These are phyloP conservation scores for Sinosuthora webbiana DNA, from an alignment of 2,113 vertebrate genomes.

Conservation along the genomic window DNA sequence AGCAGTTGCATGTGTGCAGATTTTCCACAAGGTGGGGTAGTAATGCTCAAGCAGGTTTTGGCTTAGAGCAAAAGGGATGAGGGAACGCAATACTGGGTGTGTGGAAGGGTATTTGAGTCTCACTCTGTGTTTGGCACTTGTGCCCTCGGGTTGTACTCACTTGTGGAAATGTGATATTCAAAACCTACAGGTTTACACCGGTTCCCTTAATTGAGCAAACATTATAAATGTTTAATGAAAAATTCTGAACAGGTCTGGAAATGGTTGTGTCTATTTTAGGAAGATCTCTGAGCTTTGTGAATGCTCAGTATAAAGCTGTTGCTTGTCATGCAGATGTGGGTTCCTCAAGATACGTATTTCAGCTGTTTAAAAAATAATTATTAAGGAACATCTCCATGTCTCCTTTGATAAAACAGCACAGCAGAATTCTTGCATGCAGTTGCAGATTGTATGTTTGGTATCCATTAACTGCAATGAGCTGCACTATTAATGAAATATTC, in stretches of 20 bases:
- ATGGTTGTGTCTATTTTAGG: neutral
- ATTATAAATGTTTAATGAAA: neutral
- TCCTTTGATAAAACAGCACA: neutral
- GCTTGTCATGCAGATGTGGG: neutral
- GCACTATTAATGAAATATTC: neutral
- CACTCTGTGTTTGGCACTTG: neutral
- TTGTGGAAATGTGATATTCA: neutral
- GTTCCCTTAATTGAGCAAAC: neutral
- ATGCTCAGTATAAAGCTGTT: neutral
- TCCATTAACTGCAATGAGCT: neutral
- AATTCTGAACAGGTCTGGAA: neutral
- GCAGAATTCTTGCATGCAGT: neutral
- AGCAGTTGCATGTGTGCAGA: neutral
- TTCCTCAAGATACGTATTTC: neutral
- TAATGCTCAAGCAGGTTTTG: neutral
- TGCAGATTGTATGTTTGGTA: neutral
- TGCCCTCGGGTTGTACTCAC: neutral
- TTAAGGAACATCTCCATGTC: neutral
- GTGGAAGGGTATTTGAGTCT: neutral
- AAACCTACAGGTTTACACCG: neutral
- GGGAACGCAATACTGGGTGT: rapidly evolving
- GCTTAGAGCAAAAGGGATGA: neutral
- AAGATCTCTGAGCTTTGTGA: neutral
- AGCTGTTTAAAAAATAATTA: neutral
- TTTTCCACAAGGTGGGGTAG: neutral